Evolutionary conservation across 2,113 vertebrate species (phyloP).

Genomic region (Heteronetta atricapilla): DNA sequence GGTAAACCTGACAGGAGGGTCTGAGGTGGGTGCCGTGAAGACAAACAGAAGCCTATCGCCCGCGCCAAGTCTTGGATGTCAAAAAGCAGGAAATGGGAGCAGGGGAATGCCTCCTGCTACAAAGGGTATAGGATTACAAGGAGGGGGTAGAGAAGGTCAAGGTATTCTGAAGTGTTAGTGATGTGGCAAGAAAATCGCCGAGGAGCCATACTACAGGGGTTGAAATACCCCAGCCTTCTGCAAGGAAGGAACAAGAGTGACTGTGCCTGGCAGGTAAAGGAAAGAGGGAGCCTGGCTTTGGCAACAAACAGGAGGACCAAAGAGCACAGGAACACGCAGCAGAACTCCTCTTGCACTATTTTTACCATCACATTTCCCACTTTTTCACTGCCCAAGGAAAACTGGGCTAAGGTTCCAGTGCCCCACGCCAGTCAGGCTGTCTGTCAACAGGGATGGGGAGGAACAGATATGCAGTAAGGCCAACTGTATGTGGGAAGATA

Average conservation of each 20-base stretch:
- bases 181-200: background rate
- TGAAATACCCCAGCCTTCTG: background rate
- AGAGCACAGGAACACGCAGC: background rate
- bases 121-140: background rate
- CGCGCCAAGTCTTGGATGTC: background rate
- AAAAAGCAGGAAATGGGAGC: background rate
- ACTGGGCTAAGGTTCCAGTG: background rate
- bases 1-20: background rate
- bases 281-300: background rate
- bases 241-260: background rate
- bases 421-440: background rate
- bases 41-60: background rate
- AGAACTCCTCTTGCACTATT: background rate
- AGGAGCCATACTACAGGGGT: background rate
- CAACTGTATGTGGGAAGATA: background rate
- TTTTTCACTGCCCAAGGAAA: background rate
- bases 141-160: background rate
- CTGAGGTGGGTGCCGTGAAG: background rate
- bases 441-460: background rate
- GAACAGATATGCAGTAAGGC: background rate
- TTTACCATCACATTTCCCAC: background rate
- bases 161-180: background rate
- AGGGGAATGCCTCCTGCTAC: background rate
- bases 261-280: background rate
- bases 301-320: background rate